These are phyloP conservation scores for Phrynosoma platyrhinos DNA, from an alignment of 2,113 vertebrate species.

Conservation along the genomic window DNA sequence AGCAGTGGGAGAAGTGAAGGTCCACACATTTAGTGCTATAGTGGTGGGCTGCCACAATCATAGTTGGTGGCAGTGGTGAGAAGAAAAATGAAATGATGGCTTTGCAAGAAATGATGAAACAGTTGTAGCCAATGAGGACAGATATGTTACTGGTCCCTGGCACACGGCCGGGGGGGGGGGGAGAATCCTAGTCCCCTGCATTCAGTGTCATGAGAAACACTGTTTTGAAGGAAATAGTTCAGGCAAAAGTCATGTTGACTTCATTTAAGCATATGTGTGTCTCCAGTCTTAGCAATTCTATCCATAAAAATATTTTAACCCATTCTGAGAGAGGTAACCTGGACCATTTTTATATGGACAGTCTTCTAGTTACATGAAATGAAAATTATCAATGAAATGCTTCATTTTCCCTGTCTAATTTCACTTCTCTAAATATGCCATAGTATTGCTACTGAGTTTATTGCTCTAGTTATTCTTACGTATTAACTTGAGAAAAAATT, in stretches of 20 bases:
- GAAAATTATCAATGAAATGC: neutral
- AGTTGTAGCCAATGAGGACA: too few species aligned
- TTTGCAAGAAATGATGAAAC: too few species aligned
- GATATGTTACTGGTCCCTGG: too few species aligned
- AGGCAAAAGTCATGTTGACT: neutral
- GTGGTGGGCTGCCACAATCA: too few species aligned
- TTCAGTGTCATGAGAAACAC: too few species aligned
- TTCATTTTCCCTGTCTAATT: neutral
- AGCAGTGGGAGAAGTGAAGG: too few species aligned
- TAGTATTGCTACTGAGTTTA: neutral
- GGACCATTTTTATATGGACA: neutral
- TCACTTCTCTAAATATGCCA: neutral
- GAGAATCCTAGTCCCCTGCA: too few species aligned
- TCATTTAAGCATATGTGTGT: neutral
- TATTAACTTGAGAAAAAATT: slow-evolving; percentile 1
- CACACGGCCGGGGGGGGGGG: too few species aligned
- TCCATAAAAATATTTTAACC: neutral
- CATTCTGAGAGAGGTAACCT: too few species aligned
- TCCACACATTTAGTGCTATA: too few species aligned
- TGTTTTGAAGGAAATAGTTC: neutral
- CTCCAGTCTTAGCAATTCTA: neutral
- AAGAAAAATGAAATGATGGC: too few species aligned
- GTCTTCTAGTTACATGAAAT: neutral
- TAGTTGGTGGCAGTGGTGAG: too few species aligned
- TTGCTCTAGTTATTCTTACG: neutral